Base-by-base conservation (phyloP, 2,888 invertebrate species). In the Pyrrhopygopsis socrates region DNA sequence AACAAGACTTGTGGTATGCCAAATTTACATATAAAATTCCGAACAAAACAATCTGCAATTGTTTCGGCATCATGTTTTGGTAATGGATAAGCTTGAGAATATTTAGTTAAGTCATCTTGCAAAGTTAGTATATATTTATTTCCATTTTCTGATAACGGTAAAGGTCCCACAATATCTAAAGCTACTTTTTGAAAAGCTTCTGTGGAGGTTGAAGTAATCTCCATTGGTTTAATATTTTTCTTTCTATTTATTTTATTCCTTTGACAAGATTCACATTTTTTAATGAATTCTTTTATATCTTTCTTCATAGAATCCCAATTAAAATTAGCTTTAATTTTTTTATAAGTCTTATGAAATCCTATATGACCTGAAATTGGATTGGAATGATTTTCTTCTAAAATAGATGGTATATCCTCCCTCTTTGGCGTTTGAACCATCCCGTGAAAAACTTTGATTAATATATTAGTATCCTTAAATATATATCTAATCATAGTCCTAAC, bases 1-100 rank as follows among this genome's bases (percentile, higher is more conserved):
- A 97, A 80, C 41, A 96, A 78, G 78, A 87, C 95, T 90, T 54
- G 54, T 9, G 96, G 95, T 63, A 95, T 94, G 58, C 96, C 95
- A 87, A 96, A 96, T 80, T 93, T 87, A 60, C 95, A 54, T 54
- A 54, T 54, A 24, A 70, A 27, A 24, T 68, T 24, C 22, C 34
- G 45, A 70, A 70, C 70, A 60, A 95, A 88, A 78, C 83, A 65
- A 22, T 93, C 86, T 8, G 95, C 96, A 22, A 96, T 92, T 1
- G 94, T 95, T 88, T 88, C 78, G 2, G 96, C 92, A 80, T 94
- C 93, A 81, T 95, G 94, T 84, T 34, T 34, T 34, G 5, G 34
- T 34, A 34, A 34, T 8, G 34, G 34, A 34, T 34, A 34, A 34
- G 34, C 34, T 34, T 34, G 34, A 34, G 34, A 34, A 11, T 34